phyloP scores from a whole-genome alignment of 2,888 invertebrate genomes.

The Buathra laborator region DNA sequence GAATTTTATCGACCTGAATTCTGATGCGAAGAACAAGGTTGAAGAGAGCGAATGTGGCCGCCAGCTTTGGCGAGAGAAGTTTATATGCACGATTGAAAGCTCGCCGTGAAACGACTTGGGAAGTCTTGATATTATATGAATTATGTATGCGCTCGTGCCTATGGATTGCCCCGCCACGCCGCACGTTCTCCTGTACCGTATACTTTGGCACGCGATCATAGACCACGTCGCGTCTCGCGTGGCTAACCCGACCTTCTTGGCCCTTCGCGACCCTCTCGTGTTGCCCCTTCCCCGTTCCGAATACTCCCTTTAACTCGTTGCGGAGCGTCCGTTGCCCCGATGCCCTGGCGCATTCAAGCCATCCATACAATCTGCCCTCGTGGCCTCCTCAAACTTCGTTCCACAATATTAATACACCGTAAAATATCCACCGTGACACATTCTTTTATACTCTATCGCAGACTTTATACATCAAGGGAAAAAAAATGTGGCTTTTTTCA shows the following conservation, averaged over 20 bases:
- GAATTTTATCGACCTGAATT: slow-evolving; percentile 77
- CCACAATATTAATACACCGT: slow-evolving; percentile 41
- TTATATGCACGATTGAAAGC: slow-evolving; percentile 82
- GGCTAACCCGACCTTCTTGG: slow-evolving; percentile 46
- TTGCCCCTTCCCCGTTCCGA: not conserved
- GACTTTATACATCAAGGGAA: slow-evolving; percentile 1
- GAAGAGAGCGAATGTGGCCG: slow-evolving; percentile 49
- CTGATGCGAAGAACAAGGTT: slow-evolving; percentile 67
- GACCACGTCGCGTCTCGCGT: slow-evolving; percentile 55
- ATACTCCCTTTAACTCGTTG: slow-evolving; percentile 24
- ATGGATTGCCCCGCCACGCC: slow-evolving; percentile 70
- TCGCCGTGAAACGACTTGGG: slow-evolving; percentile 81
- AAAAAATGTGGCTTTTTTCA: slow-evolving; percentile 43
- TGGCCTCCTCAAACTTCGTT: not conserved
- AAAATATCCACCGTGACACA: slow-evolving; percentile 31
- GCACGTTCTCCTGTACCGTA: slow-evolving; percentile 57
- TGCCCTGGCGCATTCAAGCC: slow-evolving; percentile 50
- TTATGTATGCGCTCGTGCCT: slow-evolving; percentile 80
- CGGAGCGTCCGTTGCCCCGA: slow-evolving; percentile 46
- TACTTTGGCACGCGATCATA: slow-evolving; percentile 80
- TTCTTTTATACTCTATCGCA: slow-evolving; percentile 12
- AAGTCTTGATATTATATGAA: slow-evolving; percentile 82
- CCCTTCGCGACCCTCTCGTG: slow-evolving; percentile 48
- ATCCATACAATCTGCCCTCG: slow-evolving; percentile 3
- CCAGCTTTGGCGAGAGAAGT: slow-evolving; percentile 68